Evolutionary conservation across 2,113 vertebrate species (phyloP), one percentile per base, ranked within the genome.

Genomic region (Chloropsis hardwickii): DNA sequence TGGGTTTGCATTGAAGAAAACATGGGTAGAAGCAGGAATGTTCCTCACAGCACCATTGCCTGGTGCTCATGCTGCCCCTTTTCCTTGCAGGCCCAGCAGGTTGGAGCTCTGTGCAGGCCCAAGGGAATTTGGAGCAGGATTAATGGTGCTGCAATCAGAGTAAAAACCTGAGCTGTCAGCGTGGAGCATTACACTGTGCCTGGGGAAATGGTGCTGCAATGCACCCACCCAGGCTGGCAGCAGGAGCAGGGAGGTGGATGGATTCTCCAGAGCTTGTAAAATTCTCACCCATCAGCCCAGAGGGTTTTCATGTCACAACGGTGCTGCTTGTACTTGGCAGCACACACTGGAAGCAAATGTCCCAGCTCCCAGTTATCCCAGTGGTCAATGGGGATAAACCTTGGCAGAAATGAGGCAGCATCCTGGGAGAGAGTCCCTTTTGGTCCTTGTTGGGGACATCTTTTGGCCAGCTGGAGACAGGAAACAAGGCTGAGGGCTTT

Each of bases 11-110:
- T 12, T 57, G 17, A 39, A 42, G 20, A 37, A 0, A 10, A 60
- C 2, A 2, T 0, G 1, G 29, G 57, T 9, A 15, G n/a, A 51
- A 72, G 33, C 2, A 17, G 48, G 37, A 78, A n/a, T 15, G 14
- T 31, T 47, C 57, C 53, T 71, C 3, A 1, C 47, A 18, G 35
- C 27, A 81, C 17, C 10, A 6, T 81, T 58, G 33, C 44, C 57
- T 51, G 47, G 31, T 40, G 35, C 13, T 42, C 44, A 67, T 10
- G 0, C 16, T 62, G 10, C 21, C 37, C 56, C 33, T n/a, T 15
- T 54, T 70, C 72, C 31, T 73, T 21, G 29, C 42, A 66, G 83
- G 73, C 40, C 80, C 42, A 18, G 79, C 42, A 57, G 20, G 53
- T 2, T 22, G 11, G 44, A 78, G 77, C 33, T 87, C 11, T 45